These are phyloP conservation scores for Scalopus aquaticus DNA, from an alignment of 2,113 vertebrate species.

Conservation along the genomic window DNA sequence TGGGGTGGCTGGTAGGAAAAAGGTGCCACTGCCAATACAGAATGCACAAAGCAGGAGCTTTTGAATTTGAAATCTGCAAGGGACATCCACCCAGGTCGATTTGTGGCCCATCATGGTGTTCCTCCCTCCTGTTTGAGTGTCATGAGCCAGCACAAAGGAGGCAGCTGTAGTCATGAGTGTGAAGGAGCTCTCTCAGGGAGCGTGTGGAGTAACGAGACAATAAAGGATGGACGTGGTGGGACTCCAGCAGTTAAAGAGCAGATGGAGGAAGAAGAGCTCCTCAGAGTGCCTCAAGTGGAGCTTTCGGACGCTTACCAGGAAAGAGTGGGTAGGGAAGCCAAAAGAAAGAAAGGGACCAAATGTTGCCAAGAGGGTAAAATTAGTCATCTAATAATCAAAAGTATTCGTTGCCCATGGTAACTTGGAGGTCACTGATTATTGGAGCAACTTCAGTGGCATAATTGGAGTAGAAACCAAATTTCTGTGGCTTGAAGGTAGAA, in stretches of 20 bases:
- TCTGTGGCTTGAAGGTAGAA: background rate
- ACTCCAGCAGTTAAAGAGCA: background rate
- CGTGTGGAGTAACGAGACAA: too few species aligned
- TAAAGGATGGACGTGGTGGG: background rate
- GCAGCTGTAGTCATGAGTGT: background rate
- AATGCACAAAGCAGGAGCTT: background rate
- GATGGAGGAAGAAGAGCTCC: background rate
- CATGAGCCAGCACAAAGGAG: background rate
- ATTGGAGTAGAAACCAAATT: background rate
- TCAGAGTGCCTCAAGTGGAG: background rate
- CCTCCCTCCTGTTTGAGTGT: background rate
- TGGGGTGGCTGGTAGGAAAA: background rate
- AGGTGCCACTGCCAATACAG: background rate
- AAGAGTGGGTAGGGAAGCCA: background rate
- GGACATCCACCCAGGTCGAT: background rate
- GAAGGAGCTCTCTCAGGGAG: too few species aligned
- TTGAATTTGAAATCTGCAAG: background rate
- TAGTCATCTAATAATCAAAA: background rate
- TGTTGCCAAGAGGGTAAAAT: background rate
- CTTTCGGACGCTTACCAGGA: background rate
- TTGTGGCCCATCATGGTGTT: background rate
- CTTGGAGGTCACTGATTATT: background rate
- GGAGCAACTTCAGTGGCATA: background rate
- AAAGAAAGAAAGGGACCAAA: background rate
- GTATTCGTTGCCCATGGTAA: background rate